phyloP scores from a whole-genome alignment of 2,888 invertebrate species.

The Chrysotoxum bicinctum region DNA sequence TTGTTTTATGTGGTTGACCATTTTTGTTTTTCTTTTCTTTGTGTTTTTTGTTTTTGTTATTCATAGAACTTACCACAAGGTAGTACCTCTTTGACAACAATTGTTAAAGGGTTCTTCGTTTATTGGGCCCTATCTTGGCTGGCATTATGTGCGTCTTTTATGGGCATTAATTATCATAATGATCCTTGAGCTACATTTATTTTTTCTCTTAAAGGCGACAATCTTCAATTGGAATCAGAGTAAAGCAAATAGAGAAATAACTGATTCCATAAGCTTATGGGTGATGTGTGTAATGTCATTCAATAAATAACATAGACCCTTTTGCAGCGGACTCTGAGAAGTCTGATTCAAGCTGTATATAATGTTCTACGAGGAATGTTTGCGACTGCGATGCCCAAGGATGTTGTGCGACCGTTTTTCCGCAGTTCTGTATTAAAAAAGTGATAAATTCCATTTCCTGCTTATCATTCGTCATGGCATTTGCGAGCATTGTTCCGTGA shows the following conservation, averaged over 20 bases:
- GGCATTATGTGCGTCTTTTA: conserved; percentile 47
- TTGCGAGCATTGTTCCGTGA: conserved; percentile 73
- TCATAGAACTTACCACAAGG: conserved; percentile 20
- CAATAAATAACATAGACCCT: conserved; percentile 65
- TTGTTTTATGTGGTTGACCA: conserved; percentile 72
- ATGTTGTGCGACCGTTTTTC: conserved; percentile 54
- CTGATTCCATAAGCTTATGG: conserved; percentile 51
- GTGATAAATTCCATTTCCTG: conserved; percentile 72
- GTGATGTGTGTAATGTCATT: conserved; percentile 64
- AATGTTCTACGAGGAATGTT: conserved; percentile 9
- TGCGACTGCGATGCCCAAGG: conserved; percentile 27
- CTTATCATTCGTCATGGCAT: conserved; percentile 74
- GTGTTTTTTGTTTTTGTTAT: conserved; percentile 15
- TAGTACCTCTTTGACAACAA: conserved; percentile 4
- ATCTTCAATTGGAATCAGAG: conserved; percentile 71
- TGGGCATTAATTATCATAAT: conserved; percentile 71
- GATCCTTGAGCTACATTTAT: conserved; percentile 62
- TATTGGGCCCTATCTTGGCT: not conserved
- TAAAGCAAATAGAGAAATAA: conserved; percentile 57
- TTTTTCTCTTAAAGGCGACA: conserved; percentile 35
- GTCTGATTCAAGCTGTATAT: not conserved
- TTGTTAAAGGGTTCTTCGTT: conserved; percentile 34
- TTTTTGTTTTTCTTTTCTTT: conserved; percentile 46
- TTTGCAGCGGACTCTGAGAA: conserved; percentile 10
- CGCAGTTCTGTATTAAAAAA: conserved; percentile 37